Conservation (phyloP, 1,140 invertebrate species). For the Lerema accius region DNA sequence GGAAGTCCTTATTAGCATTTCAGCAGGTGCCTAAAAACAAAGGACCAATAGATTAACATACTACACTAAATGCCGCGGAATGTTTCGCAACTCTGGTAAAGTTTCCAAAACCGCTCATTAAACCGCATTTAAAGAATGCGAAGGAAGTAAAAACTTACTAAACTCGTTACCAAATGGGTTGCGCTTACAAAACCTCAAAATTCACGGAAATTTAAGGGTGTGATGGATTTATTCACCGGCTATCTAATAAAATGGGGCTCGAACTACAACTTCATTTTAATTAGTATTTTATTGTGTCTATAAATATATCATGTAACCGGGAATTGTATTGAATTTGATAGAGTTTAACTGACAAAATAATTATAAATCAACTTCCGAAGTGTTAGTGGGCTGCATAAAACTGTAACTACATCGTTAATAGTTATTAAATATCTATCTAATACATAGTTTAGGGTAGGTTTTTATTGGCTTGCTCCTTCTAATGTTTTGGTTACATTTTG, state of each 20-base stretch:
- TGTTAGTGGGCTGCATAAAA: slow-evolving; percentile 66
- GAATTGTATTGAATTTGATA: slow-evolving; percentile 43
- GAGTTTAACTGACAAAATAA: slow-evolving; percentile 50
- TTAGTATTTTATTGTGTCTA: slow-evolving; percentile 49
- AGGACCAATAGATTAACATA: slow-evolving; percentile 59
- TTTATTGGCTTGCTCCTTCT: no score
- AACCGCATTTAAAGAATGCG: slow-evolving; percentile 63
- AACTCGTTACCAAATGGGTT: slow-evolving; percentile 21
- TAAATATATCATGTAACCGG: slow-evolving; percentile 62
- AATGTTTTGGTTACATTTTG: no score
- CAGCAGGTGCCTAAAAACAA: slow-evolving; percentile 61
- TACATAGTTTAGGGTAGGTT: no score
- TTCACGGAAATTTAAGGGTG: slow-evolving; percentile 19
- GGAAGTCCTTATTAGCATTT: slow-evolving; percentile 1
- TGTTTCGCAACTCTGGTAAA: slow-evolving; percentile 51
- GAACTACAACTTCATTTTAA: slow-evolving; percentile 35
- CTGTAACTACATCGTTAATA: no score
- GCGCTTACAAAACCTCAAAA: slow-evolving; percentile 33
- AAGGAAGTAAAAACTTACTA: slow-evolving; percentile 20
- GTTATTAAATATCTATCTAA: no score
- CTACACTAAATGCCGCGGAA: slow-evolving; percentile 57
- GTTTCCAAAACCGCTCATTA: slow-evolving; percentile 70
- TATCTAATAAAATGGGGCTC: slow-evolving; percentile 7
- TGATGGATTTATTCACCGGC: slow-evolving; percentile 18
- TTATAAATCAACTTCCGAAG: slow-evolving; percentile 50